These are phyloP conservation scores for Drosophila quinaria DNA, from an alignment of 2,888 invertebrate genomes.

Conservation along the genomic window DNA sequence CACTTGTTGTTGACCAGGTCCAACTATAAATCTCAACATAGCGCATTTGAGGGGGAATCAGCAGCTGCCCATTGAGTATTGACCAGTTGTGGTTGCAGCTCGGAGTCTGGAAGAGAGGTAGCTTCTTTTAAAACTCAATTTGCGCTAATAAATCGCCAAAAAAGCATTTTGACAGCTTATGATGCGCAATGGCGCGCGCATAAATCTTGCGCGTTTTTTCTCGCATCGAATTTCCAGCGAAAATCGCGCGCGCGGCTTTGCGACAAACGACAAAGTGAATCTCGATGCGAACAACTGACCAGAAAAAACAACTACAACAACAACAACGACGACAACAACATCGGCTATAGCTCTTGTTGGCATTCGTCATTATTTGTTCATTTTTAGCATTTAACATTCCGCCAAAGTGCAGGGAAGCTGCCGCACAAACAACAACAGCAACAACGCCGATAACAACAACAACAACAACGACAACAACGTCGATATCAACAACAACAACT, in stretches of 20 bases:
- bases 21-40: slow-evolving; percentile 40
- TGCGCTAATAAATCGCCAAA: slow-evolving; percentile 84
- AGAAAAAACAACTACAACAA: slow-evolving; percentile 16
- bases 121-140: slow-evolving; percentile 84
- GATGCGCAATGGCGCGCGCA: slow-evolving; percentile 76
- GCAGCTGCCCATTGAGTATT: slow-evolving; percentile 42
- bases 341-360: slow-evolving; percentile 54
- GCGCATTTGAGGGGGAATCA: neutral
- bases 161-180: slow-evolving; percentile 84
- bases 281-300: slow-evolving; percentile 25
- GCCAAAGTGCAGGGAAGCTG: slow-evolving; percentile 65
- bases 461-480: slow-evolving; percentile 13
- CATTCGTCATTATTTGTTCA: slow-evolving; percentile 85
- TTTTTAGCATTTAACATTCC: slow-evolving; percentile 84
- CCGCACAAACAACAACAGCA: slow-evolving; percentile 13
- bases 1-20: slow-evolving; percentile 58
- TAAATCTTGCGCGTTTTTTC: slow-evolving; percentile 72
- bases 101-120: slow-evolving; percentile 11
- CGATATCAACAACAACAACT: slow-evolving; percentile 5
- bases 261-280: slow-evolving; percentile 55
- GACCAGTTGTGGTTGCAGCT: slow-evolving; percentile 26
- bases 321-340: slow-evolving; percentile 9
- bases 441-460: slow-evolving; percentile 10
- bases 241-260: slow-evolving; percentile 62
- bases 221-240: slow-evolving; percentile 60